Percentiles rank a stretch among this genome's conserved stretches.
Conservation (phyloP, 2,797 vertebrate species). For the Sebastiscus tertius region DNA sequence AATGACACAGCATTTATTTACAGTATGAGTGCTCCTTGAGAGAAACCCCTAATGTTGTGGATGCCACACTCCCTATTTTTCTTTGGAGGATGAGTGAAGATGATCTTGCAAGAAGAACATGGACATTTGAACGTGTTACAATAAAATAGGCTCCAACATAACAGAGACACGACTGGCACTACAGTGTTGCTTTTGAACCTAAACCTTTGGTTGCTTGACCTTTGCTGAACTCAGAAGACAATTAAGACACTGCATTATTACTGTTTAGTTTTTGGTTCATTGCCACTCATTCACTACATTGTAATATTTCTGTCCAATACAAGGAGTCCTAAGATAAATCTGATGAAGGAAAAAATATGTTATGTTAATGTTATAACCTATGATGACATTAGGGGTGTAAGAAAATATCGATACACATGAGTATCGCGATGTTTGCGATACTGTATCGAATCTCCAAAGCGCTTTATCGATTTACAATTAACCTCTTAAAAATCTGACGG, state of each 20-base stretch:
- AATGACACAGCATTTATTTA: not conserved
- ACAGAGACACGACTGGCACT: not conserved
- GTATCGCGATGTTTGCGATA: too few species aligned
- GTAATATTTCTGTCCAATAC: not conserved
- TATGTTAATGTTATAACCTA: not conserved
- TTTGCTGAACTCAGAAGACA: not conserved
- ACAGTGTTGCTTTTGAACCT: not conserved
- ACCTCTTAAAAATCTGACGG: too few species aligned
- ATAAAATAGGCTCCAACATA: not conserved
- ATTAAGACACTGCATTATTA: not conserved
- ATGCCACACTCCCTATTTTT: not conserved
- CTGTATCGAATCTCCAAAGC: too few species aligned
- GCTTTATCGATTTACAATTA: too few species aligned
- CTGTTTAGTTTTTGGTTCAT: not conserved
- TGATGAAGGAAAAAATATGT: not conserved
- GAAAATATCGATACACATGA: too few species aligned
- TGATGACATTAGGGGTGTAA: not conserved
- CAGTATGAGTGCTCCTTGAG: not conserved
- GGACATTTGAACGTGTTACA: not conserved
- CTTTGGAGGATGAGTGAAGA: not conserved
- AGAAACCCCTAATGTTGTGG: not conserved
- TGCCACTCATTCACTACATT: not conserved
- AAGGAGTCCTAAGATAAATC: not conserved
- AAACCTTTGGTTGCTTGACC: not conserved
- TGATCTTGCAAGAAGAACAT: not conserved